Base-by-base conservation (phyloP, 2,888 invertebrate genomes). In the Lasioglossum pauxillum region DNA sequence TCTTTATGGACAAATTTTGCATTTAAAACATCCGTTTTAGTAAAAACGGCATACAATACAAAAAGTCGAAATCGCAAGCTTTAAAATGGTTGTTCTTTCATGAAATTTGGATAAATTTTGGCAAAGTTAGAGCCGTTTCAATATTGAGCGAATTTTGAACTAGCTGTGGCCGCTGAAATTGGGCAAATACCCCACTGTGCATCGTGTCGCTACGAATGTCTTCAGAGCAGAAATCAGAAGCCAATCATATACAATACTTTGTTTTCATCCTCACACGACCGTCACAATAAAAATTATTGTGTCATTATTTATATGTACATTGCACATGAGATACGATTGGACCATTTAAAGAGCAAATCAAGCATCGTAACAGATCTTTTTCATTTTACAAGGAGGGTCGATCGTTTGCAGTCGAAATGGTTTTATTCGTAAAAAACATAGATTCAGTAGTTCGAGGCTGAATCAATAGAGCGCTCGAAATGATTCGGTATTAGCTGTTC, bases 401-500 rank as follows among this genome's bases (percentile, higher is more conserved):
- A 31, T 2, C 2, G 16, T 2, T 2, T 19, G 7, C 7, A 1
- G 19, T 19, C 10, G 35, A 38, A 67, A 35, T 67, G 23, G 35
- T 67, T 67, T 19, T 31, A 35, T 19, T 23, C 67, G 67, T 19
- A 8, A 10, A 7, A 31, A 31, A 31, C 10, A 23, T 23, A 1
- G 23, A 23, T 4, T 7, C 10, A 31, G 23, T 19, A 35, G 35
- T 35, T 64, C 57, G n/a, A 31, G 2, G 35, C 67, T 35, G 67
- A 38, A 67, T 71, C 71, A 41, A 71, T 23, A 71, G 12, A 41
- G 12, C 23, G 14, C 10, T 38, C 41, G n/a, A n/a, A 71, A 71
- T 71, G 23, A 38, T 71, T 71, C 41, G 23, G 41, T n/a, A 71
- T 71, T 71, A 71, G 41, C 5, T 71, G n/a, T 71, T 71, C 23